Conservation (phyloP, 2,113 vertebrate genomes). For the Panthera leo region DNA sequence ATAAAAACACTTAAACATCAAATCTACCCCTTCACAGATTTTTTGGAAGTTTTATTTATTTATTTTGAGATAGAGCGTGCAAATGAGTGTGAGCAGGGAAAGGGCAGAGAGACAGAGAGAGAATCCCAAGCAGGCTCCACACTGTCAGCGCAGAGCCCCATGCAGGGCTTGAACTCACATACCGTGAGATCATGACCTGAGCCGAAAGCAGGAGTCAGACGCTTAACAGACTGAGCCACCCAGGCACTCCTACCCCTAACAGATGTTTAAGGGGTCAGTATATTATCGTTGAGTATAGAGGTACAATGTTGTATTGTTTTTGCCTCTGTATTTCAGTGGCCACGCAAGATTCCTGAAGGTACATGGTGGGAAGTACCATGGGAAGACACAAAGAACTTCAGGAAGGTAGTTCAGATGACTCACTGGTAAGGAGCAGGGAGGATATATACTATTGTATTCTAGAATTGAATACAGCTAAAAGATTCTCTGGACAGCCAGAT, state of each 20-base stretch:
- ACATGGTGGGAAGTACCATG: too few relatives aligned
- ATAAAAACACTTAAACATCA: not conserved
- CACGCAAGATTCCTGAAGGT: accelerated
- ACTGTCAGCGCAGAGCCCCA: too few relatives aligned
- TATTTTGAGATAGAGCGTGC: not conserved
- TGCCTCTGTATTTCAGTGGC: not conserved
- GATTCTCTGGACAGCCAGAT: not conserved
- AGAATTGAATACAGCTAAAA: not conserved
- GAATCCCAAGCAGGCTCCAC: too few relatives aligned
- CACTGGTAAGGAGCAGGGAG: not conserved
- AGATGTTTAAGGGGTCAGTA: not conserved
- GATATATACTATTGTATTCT: too few relatives aligned
- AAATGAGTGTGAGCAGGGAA: not conserved
- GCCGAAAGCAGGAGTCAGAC: too few relatives aligned
- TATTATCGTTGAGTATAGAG: not conserved
- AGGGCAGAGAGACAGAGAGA: too few relatives aligned
- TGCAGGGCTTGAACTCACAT: too few relatives aligned
- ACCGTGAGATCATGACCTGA: too few relatives aligned
- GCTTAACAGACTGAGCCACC: too few relatives aligned
- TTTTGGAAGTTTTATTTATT: not conserved
- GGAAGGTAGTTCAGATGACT: not conserved
- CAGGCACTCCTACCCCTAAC: not conserved
- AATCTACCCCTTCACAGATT: not conserved
- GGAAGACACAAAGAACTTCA: not conserved
- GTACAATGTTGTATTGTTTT: not conserved